Conservation (phyloP, 2,797 vertebrate genomes). For the Myotis myotis region DNA sequence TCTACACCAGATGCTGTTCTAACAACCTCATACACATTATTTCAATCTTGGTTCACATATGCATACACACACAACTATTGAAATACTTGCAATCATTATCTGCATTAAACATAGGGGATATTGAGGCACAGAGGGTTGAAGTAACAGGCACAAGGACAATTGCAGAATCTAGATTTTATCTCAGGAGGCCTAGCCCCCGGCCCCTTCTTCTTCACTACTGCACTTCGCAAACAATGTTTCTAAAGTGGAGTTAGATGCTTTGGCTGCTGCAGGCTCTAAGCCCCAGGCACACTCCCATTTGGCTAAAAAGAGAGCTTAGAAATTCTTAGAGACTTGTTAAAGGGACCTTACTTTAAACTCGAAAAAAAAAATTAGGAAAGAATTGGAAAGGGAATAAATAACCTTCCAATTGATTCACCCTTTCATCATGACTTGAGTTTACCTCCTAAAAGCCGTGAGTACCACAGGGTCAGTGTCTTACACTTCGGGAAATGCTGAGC, state of each 20-base stretch:
- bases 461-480: neutral
- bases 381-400: conserved; percentile 20
- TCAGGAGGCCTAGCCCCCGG: conserved; percentile 12
- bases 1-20: neutral
- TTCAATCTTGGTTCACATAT: neutral
- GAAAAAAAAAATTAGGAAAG: neutral
- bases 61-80: neutral
- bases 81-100: neutral
- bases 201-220: neutral
- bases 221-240: conserved; percentile 60
- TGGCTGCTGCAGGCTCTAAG: conserved; percentile 51
- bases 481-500: neutral
- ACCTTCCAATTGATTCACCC: neutral
- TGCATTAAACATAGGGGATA: neutral
- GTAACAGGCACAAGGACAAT: neutral
- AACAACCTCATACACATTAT: neutral
- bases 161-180: neutral
- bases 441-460: neutral
- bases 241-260: conserved; percentile 1
- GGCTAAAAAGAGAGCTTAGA: conserved; percentile 37
- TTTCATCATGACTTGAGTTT: neutral
- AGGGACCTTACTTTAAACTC: conserved; percentile 22
- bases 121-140: neutral
- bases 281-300: conserved; percentile 42
- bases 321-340: conserved; percentile 30